Evolutionary conservation across 1,140 invertebrate species (phyloP), one percentile per base, ranked within the genome.

Genomic region (Bombus sibiricus): DNA sequence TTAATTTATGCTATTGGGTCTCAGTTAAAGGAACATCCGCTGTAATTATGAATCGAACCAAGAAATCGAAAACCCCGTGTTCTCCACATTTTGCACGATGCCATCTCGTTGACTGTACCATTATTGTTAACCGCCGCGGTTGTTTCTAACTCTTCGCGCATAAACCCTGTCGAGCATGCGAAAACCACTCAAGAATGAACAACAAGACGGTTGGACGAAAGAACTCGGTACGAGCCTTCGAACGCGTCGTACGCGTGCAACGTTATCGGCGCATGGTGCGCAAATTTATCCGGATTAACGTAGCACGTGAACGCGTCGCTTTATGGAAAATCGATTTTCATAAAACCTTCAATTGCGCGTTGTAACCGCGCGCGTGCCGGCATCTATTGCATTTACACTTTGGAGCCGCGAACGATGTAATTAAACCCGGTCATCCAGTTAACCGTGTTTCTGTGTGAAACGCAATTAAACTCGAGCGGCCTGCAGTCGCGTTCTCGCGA

Each of bases 241-340:
- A 47, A 47, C 15, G 37, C 34, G 12, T 13, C 4, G 22, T 3
- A 39, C 68, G 25, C 3, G 34, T 28, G 43, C 22, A 53, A 25
- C 37, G 57, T 47, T 22, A 53, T 74, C 34, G 53, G 18, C 25
- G 39, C 68, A 53, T 43, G 15, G 15, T 10, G 15, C n/a, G 6
- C 78, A 68, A 82, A 62, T 62, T 62, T 62, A 62, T n/a, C 12
- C 59, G 59, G 12, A n/a, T 62, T 62, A 53, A 53, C 18, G 47
- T 22, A 53, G 47, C 47, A 22, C 28, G 59, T n/a, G 85, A 77
- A 78, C 57, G 76, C 37, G 22, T 59, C 34, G 85, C 32, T 89
- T 89, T 82, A 89, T 89, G 81, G 75, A 76, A 87, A 83, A 89
- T 90, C 89, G 86, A 89, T 89, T 85, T 79, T 71, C 71, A 73